Percentiles rank a stretch among this genome's conserved stretches.
phyloP scores from a whole-genome alignment of 1,140 invertebrate genomes.

The Zophobas morio region DNA sequence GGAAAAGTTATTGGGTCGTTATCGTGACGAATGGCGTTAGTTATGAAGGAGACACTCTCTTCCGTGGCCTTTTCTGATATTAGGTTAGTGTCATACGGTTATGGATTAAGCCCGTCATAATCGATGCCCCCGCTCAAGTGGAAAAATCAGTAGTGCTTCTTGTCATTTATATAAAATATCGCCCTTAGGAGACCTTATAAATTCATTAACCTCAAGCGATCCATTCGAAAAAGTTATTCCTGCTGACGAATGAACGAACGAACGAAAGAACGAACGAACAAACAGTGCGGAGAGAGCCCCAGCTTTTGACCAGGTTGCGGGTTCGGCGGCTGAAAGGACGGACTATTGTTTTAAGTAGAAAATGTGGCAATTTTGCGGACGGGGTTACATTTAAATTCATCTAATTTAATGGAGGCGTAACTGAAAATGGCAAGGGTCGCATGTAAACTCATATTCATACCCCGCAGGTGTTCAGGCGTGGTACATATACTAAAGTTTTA shows the following conservation, averaged over 20 bases:
- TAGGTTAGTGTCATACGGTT: constrained; percentile 63
- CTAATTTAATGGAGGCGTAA: constrained; percentile 41
- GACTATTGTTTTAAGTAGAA: constrained; percentile 37
- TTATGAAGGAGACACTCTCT: constrained; percentile 60
- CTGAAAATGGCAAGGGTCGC: constrained; percentile 39
- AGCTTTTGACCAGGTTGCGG: neutral
- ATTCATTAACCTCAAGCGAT: constrained; percentile 26
- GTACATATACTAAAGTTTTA: constrained; percentile 25
- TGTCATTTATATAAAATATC: constrained; percentile 57
- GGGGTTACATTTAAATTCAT: constrained; percentile 41
- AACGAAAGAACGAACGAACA: no score
- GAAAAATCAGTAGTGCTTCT: constrained; percentile 44
- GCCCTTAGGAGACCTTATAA: constrained; percentile 46
- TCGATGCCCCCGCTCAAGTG: constrained; percentile 42
- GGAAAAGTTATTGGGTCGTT: constrained; percentile 53
- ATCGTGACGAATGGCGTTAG: constrained; percentile 60
- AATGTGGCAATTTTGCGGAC: constrained; percentile 38
- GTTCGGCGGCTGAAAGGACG: neutral
- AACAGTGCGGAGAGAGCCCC: no score
- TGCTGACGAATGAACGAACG: no score
- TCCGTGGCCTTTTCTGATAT: constrained; percentile 56
- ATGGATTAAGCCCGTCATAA: constrained; percentile 57
- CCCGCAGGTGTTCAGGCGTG: constrained; percentile 36
- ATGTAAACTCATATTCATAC: constrained; percentile 41
- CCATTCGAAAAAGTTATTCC: no score